phyloP scores from a whole-genome alignment of 2,888 invertebrate genomes.

The Troides helena region DNA sequence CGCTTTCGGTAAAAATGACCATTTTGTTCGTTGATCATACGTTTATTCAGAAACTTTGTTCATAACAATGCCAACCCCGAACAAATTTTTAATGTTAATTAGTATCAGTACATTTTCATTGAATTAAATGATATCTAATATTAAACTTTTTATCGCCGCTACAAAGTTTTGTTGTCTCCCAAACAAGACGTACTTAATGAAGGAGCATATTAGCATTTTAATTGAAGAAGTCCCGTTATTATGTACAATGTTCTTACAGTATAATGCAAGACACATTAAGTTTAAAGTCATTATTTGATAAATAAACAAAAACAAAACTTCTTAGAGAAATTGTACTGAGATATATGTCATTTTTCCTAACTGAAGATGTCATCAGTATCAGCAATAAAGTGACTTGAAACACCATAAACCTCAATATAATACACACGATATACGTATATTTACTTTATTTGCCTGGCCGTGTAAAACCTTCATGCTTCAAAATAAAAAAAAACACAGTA shows the following conservation, averaged over 20 bases:
- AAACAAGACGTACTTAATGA: neutral
- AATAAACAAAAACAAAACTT: neutral
- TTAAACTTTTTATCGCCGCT: neutral
- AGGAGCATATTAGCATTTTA: constrained; percentile 1
- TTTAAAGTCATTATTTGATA: neutral
- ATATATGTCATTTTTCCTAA: neutral
- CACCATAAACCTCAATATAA: too few species aligned
- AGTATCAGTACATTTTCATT: too few species aligned
- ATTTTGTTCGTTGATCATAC: neutral
- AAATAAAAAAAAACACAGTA: too few species aligned
- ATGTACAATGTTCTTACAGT: neutral
- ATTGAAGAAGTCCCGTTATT: constrained; percentile 1
- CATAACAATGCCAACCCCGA: neutral
- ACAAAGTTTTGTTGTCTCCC: neutral
- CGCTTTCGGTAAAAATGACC: neutral
- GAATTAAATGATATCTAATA: too few species aligned
- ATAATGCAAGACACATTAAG: neutral
- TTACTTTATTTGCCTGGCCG: too few species aligned
- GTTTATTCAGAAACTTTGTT: neutral
- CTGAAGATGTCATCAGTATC: neutral
- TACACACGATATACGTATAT: too few species aligned
- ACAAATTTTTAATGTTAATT: too few species aligned
- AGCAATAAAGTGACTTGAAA: too few species aligned
- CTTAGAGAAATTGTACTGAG: neutral
- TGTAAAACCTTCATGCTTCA: too few species aligned